phyloP scores from a whole-genome alignment of 2,888 invertebrate genomes.

The Dryomyza anilis region DNA sequence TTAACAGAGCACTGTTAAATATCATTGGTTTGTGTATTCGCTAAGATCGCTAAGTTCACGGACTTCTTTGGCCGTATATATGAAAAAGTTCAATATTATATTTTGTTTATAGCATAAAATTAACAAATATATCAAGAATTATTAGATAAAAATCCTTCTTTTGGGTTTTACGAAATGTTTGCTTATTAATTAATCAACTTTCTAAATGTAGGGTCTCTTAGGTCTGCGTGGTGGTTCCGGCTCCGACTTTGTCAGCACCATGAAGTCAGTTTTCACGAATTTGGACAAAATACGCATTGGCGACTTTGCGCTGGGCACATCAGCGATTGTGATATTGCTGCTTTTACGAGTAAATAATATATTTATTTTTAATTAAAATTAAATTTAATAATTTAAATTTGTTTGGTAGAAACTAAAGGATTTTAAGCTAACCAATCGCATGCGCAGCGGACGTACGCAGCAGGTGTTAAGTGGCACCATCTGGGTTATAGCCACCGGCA shows the following conservation, averaged over 20 bases:
- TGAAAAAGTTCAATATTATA: background rate
- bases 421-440: constrained; percentile 38
- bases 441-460: constrained; percentile 49
- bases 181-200: too few relatives aligned
- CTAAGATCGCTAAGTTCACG: too few relatives aligned
- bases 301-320: constrained; percentile 74
- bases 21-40: too few relatives aligned
- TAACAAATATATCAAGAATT: too few relatives aligned
- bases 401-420: constrained; percentile 47
- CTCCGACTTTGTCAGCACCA: constrained; percentile 76
- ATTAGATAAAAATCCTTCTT: too few relatives aligned
- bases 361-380: background rate
- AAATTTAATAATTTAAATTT: background rate
- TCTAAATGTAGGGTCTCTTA: constrained; percentile 63
- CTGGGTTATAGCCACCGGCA: constrained; percentile 80
- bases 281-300: constrained; percentile 71
- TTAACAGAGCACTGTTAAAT: too few relatives aligned
- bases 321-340: constrained; percentile 75
- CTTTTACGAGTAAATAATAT: constrained; percentile 70
- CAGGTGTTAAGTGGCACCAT: constrained; percentile 65
- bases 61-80: too few relatives aligned
- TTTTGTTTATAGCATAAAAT: too few relatives aligned
- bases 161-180: background rate
- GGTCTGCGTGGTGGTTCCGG: constrained; percentile 74
- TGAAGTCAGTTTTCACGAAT: constrained; percentile 72